Evolutionary conservation across 2,888 invertebrate genomes (phyloP), one percentile per base, ranked within the genome.

Genomic region (Suillia variegata): DNA sequence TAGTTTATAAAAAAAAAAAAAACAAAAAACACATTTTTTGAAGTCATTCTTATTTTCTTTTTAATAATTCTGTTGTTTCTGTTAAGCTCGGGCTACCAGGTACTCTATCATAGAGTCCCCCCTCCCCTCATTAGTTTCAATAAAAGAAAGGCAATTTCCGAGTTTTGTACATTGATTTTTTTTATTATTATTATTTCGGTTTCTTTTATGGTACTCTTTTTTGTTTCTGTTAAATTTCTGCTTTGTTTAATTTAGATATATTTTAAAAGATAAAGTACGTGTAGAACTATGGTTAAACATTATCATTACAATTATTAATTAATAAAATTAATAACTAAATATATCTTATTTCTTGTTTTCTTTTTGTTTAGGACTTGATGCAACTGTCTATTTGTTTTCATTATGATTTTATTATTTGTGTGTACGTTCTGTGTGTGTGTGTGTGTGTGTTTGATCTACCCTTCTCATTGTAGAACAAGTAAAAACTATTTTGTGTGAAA

Each of bases 401-500:
- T 55, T 34, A 22, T 59, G 31, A 21, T 22, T 56, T 52, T 42
- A 57, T 66, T 66, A 64, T 64, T 62, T 68, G 62, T 62, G 60
- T 58, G 60, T 57, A 56, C 42, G 57, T 61, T 48, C 56, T 18
- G 6, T 45, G 4, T 20, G 15, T 38, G 38, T 59, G 56, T 49
- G 34, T 33, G 57, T 42, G 47, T 50, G 18, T 13, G 26, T 54
- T 54, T 38, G 17, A n/a, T n/a, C n/a, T n/a, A n/a, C n/a, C n/a
- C n/a, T n/a, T n/a, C n/a, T n/a, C n/a, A n/a, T n/a, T n/a, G n/a
- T n/a, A n/a, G 58, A 51, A 48, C 15, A 62, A 58, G 58, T 50
- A 15, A 57, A 56, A 67, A 58, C 56, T 63, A 68, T 56, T 56
- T 56, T 58, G 55, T 66, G 52, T 59, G 62, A 67, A 66, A 20